Conservation (phyloP, 2,797 vertebrate species). For the Sebastes paucispinis region DNA sequence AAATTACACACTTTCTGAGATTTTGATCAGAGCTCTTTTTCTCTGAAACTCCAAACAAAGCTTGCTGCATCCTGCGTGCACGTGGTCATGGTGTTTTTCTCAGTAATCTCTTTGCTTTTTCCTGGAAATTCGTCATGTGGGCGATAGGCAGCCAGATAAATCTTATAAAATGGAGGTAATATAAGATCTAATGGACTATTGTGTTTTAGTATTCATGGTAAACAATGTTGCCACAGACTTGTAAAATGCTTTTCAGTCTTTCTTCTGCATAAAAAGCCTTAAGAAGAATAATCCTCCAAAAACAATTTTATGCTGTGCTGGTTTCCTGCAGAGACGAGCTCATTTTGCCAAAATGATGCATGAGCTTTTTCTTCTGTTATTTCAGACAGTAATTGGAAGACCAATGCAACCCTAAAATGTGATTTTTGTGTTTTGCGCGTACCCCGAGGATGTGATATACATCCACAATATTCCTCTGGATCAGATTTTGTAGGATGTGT, state of each 20-base stretch:
- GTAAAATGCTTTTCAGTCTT: neutral
- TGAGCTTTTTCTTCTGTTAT: neutral
- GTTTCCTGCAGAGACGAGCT: neutral
- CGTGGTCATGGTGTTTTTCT: neutral
- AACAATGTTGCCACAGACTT: neutral
- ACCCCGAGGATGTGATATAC: neutral
- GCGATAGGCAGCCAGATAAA: neutral
- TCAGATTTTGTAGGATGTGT: neutral
- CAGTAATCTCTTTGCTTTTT: neutral
- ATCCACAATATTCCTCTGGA: neutral
- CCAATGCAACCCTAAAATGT: neutral
- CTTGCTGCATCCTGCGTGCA: neutral
- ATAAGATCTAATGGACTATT: neutral
- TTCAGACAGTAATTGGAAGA: neutral
- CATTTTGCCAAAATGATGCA: neutral
- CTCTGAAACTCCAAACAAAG: neutral
- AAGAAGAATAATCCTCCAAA: neutral
- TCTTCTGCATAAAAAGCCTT: neutral
- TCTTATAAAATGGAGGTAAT: neutral
- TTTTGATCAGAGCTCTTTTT: neutral
- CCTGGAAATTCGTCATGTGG: too few relatives aligned
- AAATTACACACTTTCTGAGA: neutral
- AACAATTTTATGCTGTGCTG: neutral
- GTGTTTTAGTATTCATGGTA: neutral
- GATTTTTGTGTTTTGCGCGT: neutral